These are phyloP conservation scores for Neodiprion pinetum DNA, from an alignment of 1,140 invertebrate genomes.

Conservation along the genomic window DNA sequence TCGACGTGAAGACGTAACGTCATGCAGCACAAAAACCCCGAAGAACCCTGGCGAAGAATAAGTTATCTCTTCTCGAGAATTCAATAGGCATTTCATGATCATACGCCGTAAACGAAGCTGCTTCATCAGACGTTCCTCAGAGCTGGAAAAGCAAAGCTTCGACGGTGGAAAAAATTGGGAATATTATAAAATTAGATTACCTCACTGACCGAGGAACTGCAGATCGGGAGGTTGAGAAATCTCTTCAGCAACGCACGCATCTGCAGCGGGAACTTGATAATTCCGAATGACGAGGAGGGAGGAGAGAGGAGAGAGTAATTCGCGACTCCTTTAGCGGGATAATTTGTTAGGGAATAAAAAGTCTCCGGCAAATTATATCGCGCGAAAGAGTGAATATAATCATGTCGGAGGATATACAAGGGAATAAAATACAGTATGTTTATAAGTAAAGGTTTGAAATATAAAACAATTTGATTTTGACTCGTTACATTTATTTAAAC, in stretches of 20 bases:
- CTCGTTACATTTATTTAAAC: slow-evolving; percentile 57
- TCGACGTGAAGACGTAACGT: not conserved
- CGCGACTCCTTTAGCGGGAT: not conserved
- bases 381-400: not conserved
- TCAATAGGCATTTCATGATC: not conserved
- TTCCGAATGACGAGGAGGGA: not conserved
- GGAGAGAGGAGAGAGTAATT: not conserved
- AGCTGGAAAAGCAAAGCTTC: not conserved
- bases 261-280: not conserved
- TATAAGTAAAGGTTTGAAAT: not conserved
- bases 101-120: not conserved
- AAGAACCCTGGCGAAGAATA: not conserved
- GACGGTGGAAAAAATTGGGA: too few species aligned
- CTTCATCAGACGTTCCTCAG: not conserved
- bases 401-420: not conserved
- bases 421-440: too few species aligned
- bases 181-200: too few species aligned
- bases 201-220: too few species aligned
- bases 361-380: not conserved
- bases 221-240: too few species aligned
- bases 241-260: too few species aligned
- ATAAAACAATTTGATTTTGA: slow-evolving; percentile 29
- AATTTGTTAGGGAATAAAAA: not conserved
- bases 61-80: not conserved
- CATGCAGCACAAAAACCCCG: not conserved